A percentile compares a stretch with the other conserved stretches of the same genome.
Conservation (phyloP, 2,888 invertebrate genomes). For the Lepeophtheirus nordmannii region DNA sequence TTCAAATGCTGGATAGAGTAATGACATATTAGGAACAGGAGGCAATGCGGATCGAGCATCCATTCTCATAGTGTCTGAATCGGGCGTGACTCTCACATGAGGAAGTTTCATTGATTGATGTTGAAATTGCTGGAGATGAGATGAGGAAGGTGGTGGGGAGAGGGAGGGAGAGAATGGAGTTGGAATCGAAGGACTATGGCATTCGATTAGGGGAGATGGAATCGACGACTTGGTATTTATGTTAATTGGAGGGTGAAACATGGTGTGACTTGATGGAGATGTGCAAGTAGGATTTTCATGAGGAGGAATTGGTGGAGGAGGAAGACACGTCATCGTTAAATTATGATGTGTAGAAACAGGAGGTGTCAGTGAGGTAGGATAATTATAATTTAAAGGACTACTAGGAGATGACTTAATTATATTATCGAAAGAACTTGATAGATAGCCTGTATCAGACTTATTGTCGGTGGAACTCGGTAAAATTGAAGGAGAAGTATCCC, state of each 20-base stretch:
- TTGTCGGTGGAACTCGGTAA: background rate
- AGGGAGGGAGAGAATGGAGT: slow-evolving; percentile 17
- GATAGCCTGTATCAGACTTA: background rate
- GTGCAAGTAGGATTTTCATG: background rate
- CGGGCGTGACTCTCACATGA: background rate
- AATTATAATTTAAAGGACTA: slow-evolving; percentile 11
- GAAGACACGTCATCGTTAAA: background rate
- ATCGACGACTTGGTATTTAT: slow-evolving; percentile 19
- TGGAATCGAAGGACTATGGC: background rate
- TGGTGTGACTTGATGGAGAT: background rate
- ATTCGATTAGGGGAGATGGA: slow-evolving; percentile 23
- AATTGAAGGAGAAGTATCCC: background rate
- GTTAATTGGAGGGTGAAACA: slow-evolving; percentile 15
- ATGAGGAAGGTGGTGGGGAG: slow-evolving; percentile 23
- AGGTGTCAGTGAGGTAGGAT: background rate
- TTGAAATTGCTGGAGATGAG: background rate
- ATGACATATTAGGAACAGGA: background rate
- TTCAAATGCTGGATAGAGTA: slow-evolving; percentile 4
- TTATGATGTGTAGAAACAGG: background rate
- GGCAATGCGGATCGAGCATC: background rate
- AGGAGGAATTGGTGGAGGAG: background rate
- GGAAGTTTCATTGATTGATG: background rate
- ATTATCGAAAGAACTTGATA: background rate
- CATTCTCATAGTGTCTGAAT: background rate
- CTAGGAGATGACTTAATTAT: slow-evolving; percentile 10